A percentile compares a stretch with the other conserved stretches of the same genome.
Conservation (phyloP, 2,113 vertebrate species). For the Phalacrocorax pelagicus region DNA sequence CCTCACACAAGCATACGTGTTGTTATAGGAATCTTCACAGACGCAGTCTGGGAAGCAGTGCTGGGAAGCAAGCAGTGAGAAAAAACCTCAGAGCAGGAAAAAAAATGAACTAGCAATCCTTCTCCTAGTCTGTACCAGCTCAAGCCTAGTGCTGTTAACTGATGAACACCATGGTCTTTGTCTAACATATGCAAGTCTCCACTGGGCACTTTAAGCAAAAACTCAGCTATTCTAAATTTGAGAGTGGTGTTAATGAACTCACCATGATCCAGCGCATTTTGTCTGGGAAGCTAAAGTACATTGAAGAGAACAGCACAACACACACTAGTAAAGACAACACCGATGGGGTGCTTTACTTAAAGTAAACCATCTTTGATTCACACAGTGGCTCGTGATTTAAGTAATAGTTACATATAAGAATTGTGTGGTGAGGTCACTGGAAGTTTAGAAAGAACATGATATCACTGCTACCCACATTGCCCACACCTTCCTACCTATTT, state of each 20-base stretch:
- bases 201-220: neutral
- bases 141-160: neutral
- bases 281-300: neutral
- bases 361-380: neutral
- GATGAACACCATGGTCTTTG: neutral
- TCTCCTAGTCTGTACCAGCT: neutral
- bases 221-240: neutral
- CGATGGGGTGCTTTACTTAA: neutral
- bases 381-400: neutral
- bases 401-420: neutral
- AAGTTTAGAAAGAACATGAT: neutral
- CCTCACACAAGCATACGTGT: constrained; percentile 95
- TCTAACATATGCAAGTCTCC: neutral
- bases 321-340: neutral
- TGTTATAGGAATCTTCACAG: constrained; percentile 96
- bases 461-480: neutral
- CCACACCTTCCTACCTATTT: neutral
- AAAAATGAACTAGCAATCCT: neutral
- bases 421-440: neutral
- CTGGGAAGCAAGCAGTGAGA: constrained; percentile 63
- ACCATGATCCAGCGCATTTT: neutral
- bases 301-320: neutral
- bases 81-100: neutral
- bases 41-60: constrained; percentile 99
- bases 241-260: neutral